phyloP scores from a whole-genome alignment of 2,888 invertebrate species.

The Omphaloscelis lunosa region DNA sequence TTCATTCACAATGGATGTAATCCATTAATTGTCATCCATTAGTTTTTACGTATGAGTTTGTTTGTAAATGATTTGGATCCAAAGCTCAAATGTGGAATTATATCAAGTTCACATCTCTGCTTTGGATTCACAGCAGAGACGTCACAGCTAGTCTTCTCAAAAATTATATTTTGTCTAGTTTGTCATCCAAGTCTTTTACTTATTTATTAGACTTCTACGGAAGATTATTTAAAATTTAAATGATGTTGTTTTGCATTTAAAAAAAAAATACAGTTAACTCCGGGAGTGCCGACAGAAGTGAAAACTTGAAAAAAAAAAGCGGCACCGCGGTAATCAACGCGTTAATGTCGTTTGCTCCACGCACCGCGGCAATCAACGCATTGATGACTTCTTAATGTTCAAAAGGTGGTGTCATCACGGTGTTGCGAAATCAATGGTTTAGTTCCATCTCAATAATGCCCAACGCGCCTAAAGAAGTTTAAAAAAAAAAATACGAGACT shows the following conservation, averaged over 20 bases:
- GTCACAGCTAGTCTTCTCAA: neutral
- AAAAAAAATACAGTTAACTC: no score
- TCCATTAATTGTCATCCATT: neutral
- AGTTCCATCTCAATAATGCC: no score
- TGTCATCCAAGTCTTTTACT: neutral
- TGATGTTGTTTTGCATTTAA: neutral
- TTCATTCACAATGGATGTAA: slow-evolving; percentile 31
- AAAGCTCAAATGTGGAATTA: slow-evolving; percentile 4
- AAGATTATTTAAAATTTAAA: neutral
- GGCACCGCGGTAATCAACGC: no score
- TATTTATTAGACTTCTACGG: neutral
- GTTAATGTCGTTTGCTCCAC: no score
- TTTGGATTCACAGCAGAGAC: neutral
- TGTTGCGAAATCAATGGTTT: no score
- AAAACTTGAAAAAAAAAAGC: no score
- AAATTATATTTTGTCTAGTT: neutral
- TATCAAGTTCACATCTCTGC: no score
- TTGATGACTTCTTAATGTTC: no score
- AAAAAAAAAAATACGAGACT: neutral
- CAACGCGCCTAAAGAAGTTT: no score
- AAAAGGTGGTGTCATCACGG: no score
- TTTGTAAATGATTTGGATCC: slow-evolving; percentile 13
- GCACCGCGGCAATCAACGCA: no score
- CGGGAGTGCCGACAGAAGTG: no score
- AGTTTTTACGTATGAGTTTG: slow-evolving; percentile 15